These are phyloP conservation scores for Arenicola marina DNA, from an alignment of 2,888 invertebrate genomes.

Conservation along the genomic window DNA sequence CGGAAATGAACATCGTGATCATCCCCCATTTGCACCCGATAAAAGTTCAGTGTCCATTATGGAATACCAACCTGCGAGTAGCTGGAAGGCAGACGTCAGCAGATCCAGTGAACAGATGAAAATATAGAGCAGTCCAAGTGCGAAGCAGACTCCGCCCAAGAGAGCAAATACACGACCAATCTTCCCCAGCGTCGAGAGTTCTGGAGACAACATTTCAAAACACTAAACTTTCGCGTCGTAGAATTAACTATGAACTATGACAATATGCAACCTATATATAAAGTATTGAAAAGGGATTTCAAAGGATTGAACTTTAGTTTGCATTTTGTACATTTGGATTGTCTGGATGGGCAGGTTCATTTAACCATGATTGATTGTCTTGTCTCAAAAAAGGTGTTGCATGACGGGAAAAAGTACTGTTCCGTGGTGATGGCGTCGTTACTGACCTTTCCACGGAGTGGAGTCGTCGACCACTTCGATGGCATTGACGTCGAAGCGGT, in stretches of 20 bases:
- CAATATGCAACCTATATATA: not conserved
- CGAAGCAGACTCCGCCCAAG: constrained; percentile 5
- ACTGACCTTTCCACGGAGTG: no score
- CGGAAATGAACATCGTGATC: no score
- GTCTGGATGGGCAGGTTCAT: no score
- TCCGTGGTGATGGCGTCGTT: no score
- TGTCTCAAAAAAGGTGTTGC: no score
- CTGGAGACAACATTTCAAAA: not conserved
- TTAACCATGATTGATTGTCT: no score
- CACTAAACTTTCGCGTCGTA: not conserved
- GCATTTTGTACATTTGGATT: not conserved
- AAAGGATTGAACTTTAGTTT: not conserved
- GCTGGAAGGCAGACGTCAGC: constrained; percentile 32
- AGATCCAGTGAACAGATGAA: constrained; percentile 37
- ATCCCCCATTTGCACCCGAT: no score
- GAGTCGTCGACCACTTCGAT: no score
- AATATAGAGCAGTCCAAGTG: constrained; percentile 31
- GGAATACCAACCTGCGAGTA: constrained; percentile 33
- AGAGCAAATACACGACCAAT: constrained; percentile 2
- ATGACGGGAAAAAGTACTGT: no score
- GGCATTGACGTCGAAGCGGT: no score
- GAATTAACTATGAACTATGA: not conserved
- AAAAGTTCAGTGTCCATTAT: no score
- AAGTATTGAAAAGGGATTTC: not conserved
- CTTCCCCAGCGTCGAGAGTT: constrained; percentile 1